A percentile compares a stretch with the other conserved stretches of the same genome.
Evolutionary conservation across 2,888 invertebrate genomes (phyloP).

Genomic region (Zootermopsis nevadensis): DNA sequence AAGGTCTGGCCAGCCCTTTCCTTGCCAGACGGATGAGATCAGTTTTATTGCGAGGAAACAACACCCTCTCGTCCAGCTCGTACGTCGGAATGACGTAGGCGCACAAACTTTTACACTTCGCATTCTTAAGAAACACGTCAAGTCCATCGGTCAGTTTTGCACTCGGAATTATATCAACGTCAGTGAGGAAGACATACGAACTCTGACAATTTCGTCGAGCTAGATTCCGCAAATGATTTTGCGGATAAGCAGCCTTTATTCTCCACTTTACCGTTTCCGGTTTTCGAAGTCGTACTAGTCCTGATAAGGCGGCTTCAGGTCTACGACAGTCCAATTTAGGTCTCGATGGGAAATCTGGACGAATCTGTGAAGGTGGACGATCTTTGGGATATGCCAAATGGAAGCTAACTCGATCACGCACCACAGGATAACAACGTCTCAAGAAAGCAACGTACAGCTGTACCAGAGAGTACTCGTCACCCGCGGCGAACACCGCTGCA

Average conservation of each 20-base stretch:
- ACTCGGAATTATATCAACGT: conserved; percentile 89
- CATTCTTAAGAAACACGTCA: conserved; percentile 63
- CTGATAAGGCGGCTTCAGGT: conserved; percentile 73
- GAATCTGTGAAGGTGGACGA: conserved; percentile 61
- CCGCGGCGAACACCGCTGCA: conserved; percentile 82
- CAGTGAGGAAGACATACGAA: conserved; percentile 82
- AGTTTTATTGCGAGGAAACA: conserved; percentile 84
- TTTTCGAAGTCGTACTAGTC: conserved; percentile 71
- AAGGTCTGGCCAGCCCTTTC: conserved; percentile 86
- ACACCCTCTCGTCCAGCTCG: conserved; percentile 83
- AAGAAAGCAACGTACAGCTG: conserved; percentile 82
- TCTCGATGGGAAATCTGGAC: not conserved
- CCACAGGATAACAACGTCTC: conserved; percentile 77
- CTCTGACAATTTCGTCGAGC: conserved; percentile 86
- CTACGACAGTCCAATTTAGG: conserved; percentile 71
- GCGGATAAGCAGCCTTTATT: conserved; percentile 82
- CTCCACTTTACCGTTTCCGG: conserved; percentile 78
- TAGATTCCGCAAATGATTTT: conserved; percentile 88
- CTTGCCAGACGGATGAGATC: conserved; percentile 80
- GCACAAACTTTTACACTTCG: conserved; percentile 68
- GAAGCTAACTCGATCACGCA: conserved; percentile 79
- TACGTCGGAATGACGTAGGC: conserved; percentile 93
- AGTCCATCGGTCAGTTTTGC: conserved; percentile 76
- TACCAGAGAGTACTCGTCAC: conserved; percentile 79
- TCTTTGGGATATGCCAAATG: conserved; percentile 79